These are phyloP conservation scores for Raphicerus campestris DNA, from an alignment of 2,113 vertebrate species.

Conservation along the genomic window DNA sequence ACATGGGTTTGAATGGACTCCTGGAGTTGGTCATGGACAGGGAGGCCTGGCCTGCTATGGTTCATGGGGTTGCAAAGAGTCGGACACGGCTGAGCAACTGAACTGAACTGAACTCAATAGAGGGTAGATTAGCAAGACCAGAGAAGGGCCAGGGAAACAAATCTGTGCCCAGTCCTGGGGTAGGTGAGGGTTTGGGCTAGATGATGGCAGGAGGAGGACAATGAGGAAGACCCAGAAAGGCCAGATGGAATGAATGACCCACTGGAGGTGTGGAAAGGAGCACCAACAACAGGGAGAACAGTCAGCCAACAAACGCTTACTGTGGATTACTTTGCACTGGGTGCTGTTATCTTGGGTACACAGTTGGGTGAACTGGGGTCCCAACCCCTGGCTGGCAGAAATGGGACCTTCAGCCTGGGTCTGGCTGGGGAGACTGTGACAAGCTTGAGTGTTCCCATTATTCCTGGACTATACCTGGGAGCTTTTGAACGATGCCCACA, in stretches of 20 bases:
- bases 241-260: neutral
- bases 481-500: neutral
- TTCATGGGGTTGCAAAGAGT: neutral
- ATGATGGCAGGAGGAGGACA: neutral
- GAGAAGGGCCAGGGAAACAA: neutral
- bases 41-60: rapidly evolving
- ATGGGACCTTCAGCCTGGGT: neutral
- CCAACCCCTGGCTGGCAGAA: neutral
- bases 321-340: rapidly evolving
- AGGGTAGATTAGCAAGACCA: neutral
- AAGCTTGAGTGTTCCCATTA: neutral
- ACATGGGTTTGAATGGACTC: neutral
- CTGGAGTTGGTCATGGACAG: neutral
- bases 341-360: neutral
- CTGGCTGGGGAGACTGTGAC: neutral
- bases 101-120: neutral
- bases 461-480: no score
- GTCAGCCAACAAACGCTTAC: rapidly evolving
- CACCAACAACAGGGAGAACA: rapidly evolving
- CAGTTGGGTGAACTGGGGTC: neutral
- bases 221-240: neutral
- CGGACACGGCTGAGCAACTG: neutral
- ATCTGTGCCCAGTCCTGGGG: neutral
- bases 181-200: neutral
- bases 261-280: neutral